A percentile compares a stretch with the other conserved stretches of the same genome.
These are phyloP conservation scores for Adrianichthys oophorus DNA, from an alignment of 2,797 vertebrate genomes.

Conservation along the genomic window DNA sequence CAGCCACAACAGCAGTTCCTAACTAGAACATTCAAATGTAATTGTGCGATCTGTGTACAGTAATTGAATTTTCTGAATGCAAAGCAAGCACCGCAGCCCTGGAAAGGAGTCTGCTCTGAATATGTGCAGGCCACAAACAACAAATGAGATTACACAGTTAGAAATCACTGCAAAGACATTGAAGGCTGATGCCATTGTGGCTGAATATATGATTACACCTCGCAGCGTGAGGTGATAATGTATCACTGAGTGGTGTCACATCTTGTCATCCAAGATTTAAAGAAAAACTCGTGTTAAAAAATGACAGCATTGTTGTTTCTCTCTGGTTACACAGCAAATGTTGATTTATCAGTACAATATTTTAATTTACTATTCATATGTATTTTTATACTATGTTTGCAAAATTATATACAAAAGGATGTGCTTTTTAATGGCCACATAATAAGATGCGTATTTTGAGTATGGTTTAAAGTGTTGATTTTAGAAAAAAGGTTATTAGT, in stretches of 20 bases:
- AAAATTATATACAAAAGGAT: too few relatives aligned
- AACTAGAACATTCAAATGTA: conserved; percentile 28
- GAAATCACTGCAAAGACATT: conserved; percentile 41
- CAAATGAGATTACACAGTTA: conserved; percentile 63
- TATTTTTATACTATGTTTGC: too few relatives aligned
- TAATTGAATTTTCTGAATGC: conserved; percentile 62
- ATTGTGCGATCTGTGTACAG: conserved; percentile 41
- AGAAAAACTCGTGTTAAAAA: too few relatives aligned
- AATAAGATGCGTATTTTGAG: conserved; percentile 5
- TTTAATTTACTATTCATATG: too few relatives aligned
- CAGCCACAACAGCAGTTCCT: conserved; percentile 21
- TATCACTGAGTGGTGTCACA: conserved; percentile 23
- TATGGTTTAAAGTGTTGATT: neutral
- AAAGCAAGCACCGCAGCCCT: conserved; percentile 42
- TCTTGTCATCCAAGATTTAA: too few relatives aligned
- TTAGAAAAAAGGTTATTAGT: conserved; percentile 3
- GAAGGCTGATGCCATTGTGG: conserved; percentile 13
- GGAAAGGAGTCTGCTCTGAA: conserved; percentile 49
- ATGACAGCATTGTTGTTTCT: too few relatives aligned
- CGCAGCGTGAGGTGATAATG: conserved; percentile 32
- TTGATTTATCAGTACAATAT: too few relatives aligned
- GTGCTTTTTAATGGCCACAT: neutral
- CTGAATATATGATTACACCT: conserved; percentile 37
- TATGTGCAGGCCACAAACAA: conserved; percentile 35
- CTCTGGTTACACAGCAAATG: too few relatives aligned